Evolutionary conservation across 2,113 vertebrate genomes (phyloP).

Genomic region (Daphoenositta chrysoptera): DNA sequence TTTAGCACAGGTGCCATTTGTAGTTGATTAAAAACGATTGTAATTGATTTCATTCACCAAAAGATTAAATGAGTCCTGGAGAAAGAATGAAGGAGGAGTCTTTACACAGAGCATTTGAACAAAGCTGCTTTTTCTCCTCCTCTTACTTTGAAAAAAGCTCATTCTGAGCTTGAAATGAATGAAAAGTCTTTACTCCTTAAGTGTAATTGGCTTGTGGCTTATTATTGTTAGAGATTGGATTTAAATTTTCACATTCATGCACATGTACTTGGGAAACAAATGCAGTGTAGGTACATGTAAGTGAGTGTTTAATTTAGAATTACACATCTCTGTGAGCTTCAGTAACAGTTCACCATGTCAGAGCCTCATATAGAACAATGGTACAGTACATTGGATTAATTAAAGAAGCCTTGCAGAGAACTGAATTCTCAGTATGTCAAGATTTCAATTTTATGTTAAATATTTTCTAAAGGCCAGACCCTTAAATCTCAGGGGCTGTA

Average conservation of each 20-base stretch:
- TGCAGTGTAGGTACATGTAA: conserved; percentile 57
- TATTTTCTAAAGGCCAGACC: conserved; percentile 91
- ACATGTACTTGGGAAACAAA: conserved; percentile 34
- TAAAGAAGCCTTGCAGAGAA: conserved; percentile 81
- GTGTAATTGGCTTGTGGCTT: conserved; percentile 49
- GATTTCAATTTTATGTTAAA: conserved; percentile 92
- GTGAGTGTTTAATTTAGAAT: conserved; percentile 76
- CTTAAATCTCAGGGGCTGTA: conserved; percentile 89
- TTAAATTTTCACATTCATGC: conserved; percentile 65
- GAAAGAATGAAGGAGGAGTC: conserved; percentile 43
- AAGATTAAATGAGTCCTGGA: conserved; percentile 43
- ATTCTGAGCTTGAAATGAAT: conserved; percentile 59
- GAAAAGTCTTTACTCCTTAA: conserved; percentile 51
- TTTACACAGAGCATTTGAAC: conserved; percentile 34
- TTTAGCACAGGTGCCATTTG: not conserved
- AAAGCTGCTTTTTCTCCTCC: conserved; percentile 51
- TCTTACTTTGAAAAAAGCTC: conserved; percentile 33
- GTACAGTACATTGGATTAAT: conserved; percentile 84
- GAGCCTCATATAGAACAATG: conserved; percentile 70
- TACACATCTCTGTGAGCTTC: conserved; percentile 74
- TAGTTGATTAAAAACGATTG: conserved; percentile 8
- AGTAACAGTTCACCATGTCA: conserved; percentile 75
- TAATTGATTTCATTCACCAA: conserved; percentile 39
- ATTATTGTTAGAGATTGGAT: conserved; percentile 51
- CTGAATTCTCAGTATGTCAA: conserved; percentile 85